Evolutionary conservation across 2,888 invertebrate genomes (phyloP).

Genomic region (Neoitamus cyanurus): DNA sequence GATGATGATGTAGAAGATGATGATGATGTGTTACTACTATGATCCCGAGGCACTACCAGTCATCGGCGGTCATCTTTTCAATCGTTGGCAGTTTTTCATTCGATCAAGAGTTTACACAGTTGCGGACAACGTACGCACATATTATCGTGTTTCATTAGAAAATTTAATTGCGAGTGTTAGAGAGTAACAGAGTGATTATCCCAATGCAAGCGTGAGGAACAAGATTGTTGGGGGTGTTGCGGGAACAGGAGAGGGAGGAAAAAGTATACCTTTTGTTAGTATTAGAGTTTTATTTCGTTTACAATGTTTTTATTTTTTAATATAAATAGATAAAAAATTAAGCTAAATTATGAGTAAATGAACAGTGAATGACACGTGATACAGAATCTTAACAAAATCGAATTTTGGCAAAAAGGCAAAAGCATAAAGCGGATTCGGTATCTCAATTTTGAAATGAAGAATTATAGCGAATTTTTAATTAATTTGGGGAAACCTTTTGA

Average conservation of each 20-base stretch:
- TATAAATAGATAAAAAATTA: constrained; percentile 25
- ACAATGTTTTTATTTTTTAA: constrained; percentile 23
- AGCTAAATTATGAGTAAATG: constrained; percentile 30
- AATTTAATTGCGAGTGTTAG: constrained; percentile 3
- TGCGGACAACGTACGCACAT: not conserved
- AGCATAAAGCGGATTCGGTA: constrained; percentile 43
- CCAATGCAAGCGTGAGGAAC: constrained; percentile 35
- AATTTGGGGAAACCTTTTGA: not conserved
- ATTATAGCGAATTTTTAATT: constrained; percentile 5
- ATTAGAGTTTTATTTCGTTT: constrained; percentile 24
- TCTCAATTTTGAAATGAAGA: constrained; percentile 7
- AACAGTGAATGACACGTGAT: constrained; percentile 22
- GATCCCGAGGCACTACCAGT: constrained; percentile 64
- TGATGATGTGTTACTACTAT: constrained; percentile 59
- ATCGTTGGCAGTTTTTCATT: constrained; percentile 33
- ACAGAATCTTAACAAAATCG: not conserved
- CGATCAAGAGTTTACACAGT: not conserved
- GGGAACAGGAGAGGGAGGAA: not conserved
- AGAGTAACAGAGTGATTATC: constrained; percentile 25
- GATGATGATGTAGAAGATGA: constrained; percentile 59
- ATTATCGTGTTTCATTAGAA: not conserved
- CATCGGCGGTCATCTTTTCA: constrained; percentile 65
- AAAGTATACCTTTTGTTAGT: constrained; percentile 45
- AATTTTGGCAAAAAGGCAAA: constrained; percentile 46
- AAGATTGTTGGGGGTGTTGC: not conserved